Percentiles rank a stretch among this genome's conserved stretches.
Evolutionary conservation across 2,888 invertebrate species (phyloP).

Genomic region (Anorthoa munda): DNA sequence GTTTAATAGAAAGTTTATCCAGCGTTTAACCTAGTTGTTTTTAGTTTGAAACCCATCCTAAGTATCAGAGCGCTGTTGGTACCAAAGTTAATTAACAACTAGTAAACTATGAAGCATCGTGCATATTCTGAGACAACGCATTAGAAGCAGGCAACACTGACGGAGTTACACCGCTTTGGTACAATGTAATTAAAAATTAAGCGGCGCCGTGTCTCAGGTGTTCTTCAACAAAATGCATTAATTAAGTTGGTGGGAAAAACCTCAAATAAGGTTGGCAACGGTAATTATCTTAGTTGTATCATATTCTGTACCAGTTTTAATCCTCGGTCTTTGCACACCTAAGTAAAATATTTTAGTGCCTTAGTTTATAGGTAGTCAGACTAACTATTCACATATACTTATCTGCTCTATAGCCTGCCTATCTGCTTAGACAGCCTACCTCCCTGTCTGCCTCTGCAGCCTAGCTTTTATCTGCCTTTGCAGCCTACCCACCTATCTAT

Average conservation of each 20-base stretch:
- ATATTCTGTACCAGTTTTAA: conserved; percentile 39
- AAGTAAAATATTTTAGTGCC: not conserved
- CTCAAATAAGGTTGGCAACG: conserved; percentile 74
- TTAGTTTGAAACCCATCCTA: conserved; percentile 21
- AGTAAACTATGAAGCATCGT: conserved; percentile 12
- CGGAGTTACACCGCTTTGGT: conserved; percentile 55
- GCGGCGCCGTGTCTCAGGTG: conserved; percentile 79
- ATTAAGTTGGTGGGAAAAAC: conserved; percentile 82
- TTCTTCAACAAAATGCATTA: conserved; percentile 83
- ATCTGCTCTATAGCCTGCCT: too few species aligned
- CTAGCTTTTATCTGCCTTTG: too few species aligned
- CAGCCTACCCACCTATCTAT: too few species aligned
- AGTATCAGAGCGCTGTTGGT: conserved; percentile 17
- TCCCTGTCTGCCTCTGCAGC: too few species aligned
- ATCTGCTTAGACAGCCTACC: too few species aligned
- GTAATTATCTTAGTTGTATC: conserved; percentile 78
- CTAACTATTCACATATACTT: too few species aligned
- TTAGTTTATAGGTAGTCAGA: too few species aligned
- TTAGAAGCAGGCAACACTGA: conserved; percentile 37
- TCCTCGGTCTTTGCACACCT: conserved; percentile 30
- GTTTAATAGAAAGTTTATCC: conserved; percentile 26
- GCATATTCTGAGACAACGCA: conserved; percentile 22
- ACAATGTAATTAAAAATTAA: conserved; percentile 82
- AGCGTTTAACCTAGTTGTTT: conserved; percentile 24
- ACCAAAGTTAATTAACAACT: conserved; percentile 38